phyloP scores from a whole-genome alignment of 2,888 invertebrate genomes.

The Lingula anatina region DNA sequence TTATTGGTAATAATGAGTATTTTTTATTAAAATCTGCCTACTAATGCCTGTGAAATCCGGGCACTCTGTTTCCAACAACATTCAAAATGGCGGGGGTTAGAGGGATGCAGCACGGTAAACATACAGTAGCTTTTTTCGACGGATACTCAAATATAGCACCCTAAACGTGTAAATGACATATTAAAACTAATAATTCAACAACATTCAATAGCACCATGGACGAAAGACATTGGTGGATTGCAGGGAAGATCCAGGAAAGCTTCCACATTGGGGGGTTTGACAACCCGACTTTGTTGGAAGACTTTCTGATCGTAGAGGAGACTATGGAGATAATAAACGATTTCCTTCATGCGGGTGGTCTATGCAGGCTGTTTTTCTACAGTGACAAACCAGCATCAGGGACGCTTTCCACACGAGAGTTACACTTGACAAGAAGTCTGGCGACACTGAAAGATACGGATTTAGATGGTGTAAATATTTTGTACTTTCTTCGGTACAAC shows the following conservation, averaged over 20 bases:
- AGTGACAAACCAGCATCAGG: constrained; percentile 39
- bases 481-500: constrained; percentile 45
- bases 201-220: constrained; percentile 33
- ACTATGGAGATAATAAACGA: constrained; percentile 43
- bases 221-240: constrained; percentile 54
- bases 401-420: constrained; percentile 27
- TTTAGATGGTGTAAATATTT: constrained; percentile 34
- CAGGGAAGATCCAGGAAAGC: constrained; percentile 50
- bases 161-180: too few species aligned
- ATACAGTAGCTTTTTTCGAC: too few species aligned
- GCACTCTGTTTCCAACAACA: too few species aligned
- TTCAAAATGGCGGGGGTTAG: too few species aligned
- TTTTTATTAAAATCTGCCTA: too few species aligned
- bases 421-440: constrained; percentile 41
- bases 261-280: constrained; percentile 47
- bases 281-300: constrained; percentile 46
- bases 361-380: constrained; percentile 46
- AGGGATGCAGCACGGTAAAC: too few species aligned
- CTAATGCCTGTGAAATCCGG: too few species aligned
- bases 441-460: constrained; percentile 40
- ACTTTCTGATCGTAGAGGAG: constrained; percentile 44
- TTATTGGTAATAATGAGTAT: too few species aligned
- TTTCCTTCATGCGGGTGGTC: constrained; percentile 44
- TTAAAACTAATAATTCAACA: too few species aligned
- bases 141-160: too few species aligned